Evolutionary conservation across 2,113 vertebrate genomes (phyloP), one percentile per base, ranked within the genome.

Genomic region (Pseudorasbora parva): DNA sequence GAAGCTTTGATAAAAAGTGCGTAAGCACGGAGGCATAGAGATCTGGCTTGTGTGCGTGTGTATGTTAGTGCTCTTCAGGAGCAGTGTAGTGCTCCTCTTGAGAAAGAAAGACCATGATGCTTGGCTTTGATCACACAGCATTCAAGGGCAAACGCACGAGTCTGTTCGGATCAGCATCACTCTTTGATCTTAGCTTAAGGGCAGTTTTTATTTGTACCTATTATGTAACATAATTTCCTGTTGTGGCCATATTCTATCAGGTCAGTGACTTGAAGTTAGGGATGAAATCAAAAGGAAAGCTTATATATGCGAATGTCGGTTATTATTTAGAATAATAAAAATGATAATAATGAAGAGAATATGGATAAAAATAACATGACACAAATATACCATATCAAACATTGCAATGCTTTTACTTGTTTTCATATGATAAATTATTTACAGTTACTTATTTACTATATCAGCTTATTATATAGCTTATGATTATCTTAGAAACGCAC

Each of bases 181-280:
- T 82, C 86, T 87, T 85, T 87, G 69, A 87, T 87, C 86, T 87
- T 54, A 76, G 83, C 81, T 75, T 49, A 71, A 87, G 83, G 84
- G 80, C 83, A 21, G 21, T 83, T 80, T 87, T 78, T 81, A 37
- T 78, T 76, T 49, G 41, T 30, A 79, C 68, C 69, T 81, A 60
- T 83, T 83, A 69, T 41, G 41, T 57, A 83, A 83, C 11, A 77
- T 77, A 7, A 84, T 83, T 33, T 80, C 27, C 56, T 76, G 78
- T 85, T 73, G 71, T 1, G 17, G 37, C 81, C 69, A 69, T 57
- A 57, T 84, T 82, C 17, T 25, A 78, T 87, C 41, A 74, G 25
- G 47, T 73, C 66, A 82, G 56, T 82, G 23, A 45, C 9, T 56
- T 73, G 8, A 84, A 73, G 68, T 79, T 49, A 69, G 69, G 17